Base-by-base conservation (phyloP, 53 echinoderm and acorn worm genomes). In the Holothuria leucospilota region DNA sequence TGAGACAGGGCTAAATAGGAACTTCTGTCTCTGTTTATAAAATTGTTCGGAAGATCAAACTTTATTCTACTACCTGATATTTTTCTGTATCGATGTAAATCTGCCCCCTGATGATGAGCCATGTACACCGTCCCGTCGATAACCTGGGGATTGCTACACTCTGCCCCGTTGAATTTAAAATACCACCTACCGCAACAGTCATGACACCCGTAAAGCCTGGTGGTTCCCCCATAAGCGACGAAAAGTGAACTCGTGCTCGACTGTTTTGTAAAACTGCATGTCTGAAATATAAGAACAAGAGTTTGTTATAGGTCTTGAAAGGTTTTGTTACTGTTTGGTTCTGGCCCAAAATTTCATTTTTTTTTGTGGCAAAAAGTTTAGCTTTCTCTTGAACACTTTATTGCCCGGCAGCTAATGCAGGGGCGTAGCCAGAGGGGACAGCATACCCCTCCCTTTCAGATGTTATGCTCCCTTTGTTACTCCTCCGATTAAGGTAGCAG, bases 131-230 rank as follows among this genome's bases (percentile, higher is more conserved):
- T 87, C 1, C 94, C 90, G 65, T 94, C 94, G 63, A 94, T 92
- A 10, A 81, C 90, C 40, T 92, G 85, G 6, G 94, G 94, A 29
- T 78, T 77, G 63, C 88, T 92, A 83, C 94, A 94, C 52, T 94
- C 94, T 39, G 87, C 85, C 9, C 91, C 91, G 42, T 94, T 90
- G 82, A 94, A 92, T 25, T 90, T 92, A 71, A 92, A 80, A 56
- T 92, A 94, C 94, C 94, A 94, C 66, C 94, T 78, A 63, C 90
- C 87, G 34, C 94, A 94, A 51, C 94, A 94, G 20, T 92, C 94
- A 65, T 94, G 94, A 28, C 94, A 94, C 30, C 84, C 51, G 82
- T 28, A 39, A 24, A 94, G 77, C 20, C 94, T 39, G 20, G 90
- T 92, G 69, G 61, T 59, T 16, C 92, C 94, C 39, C 87, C 78